These are phyloP conservation scores for Abscondita cerata DNA, from an alignment of 2,888 invertebrate genomes.

Conservation along the genomic window DNA sequence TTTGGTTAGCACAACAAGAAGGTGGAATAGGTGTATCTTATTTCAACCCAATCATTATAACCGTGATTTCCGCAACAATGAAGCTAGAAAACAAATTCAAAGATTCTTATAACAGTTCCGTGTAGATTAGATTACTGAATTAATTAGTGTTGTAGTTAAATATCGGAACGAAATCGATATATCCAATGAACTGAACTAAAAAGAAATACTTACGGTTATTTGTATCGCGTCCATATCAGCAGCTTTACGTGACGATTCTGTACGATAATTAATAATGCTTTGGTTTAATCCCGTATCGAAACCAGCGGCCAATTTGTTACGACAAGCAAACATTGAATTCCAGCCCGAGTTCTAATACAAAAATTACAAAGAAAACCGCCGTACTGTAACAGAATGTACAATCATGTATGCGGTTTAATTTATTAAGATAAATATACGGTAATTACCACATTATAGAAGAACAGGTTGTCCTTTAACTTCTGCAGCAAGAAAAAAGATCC, in stretches of 20 bases:
- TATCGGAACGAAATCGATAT: not conserved
- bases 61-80: slow-evolving; percentile 83
- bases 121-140: not conserved
- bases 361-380: slow-evolving; percentile 79
- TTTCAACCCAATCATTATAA: slow-evolving; percentile 75
- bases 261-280: slow-evolving; percentile 69
- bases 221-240: slow-evolving; percentile 76
- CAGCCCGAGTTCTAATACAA: slow-evolving; percentile 73
- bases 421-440: not conserved
- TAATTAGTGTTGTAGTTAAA: not conserved
- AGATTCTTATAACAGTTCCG: slow-evolving; percentile 13
- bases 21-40: slow-evolving; percentile 70
- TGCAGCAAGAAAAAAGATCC: slow-evolving; percentile 83
- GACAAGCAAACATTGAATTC: slow-evolving; percentile 74
- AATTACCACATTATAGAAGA: slow-evolving; percentile 77
- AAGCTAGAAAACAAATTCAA: slow-evolving; percentile 63
- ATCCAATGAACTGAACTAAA: not conserved
- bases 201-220: slow-evolving; percentile 63
- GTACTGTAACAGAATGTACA: slow-evolving; percentile 66
- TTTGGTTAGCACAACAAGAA: slow-evolving; percentile 77
- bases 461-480: slow-evolving; percentile 83
- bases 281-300: slow-evolving; percentile 74
- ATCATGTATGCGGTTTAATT: not conserved
- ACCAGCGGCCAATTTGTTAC: slow-evolving; percentile 71
- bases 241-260: slow-evolving; percentile 60